A percentile compares a stretch with the other conserved stretches of the same genome.
Evolutionary conservation across 2,888 invertebrate genomes (phyloP).

Genomic region (Nymphalis urticae): DNA sequence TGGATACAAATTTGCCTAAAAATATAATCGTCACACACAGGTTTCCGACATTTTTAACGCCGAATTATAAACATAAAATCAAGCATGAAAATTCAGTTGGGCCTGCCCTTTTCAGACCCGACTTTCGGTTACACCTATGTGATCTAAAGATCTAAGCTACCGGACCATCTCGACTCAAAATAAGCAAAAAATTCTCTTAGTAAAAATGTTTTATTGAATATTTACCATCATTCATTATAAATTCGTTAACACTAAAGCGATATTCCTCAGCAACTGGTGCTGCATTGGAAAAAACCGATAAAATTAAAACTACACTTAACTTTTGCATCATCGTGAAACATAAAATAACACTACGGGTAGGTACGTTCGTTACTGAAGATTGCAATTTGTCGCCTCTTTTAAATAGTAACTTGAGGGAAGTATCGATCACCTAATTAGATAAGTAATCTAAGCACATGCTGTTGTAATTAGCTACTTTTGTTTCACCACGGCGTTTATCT

Average conservation of each 20-base stretch:
- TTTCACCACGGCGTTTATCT: conserved; percentile 33
- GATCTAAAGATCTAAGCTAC: too few species aligned
- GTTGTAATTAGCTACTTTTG: conserved; percentile 34
- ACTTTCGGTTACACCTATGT: too few species aligned
- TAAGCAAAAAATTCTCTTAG: too few species aligned
- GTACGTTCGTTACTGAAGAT: conserved; percentile 38
- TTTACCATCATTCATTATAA: conserved; percentile 14
- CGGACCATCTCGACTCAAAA: too few species aligned
- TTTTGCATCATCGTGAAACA: conserved; percentile 15
- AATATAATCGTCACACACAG: too few species aligned
- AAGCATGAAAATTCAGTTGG: too few species aligned
- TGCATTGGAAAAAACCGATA: conserved; percentile 30
- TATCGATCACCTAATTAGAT: conserved; percentile 69
- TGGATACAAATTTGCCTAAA: too few species aligned
- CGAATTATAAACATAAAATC: too few species aligned
- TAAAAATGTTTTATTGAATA: background rate
- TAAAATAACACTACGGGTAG: conserved; percentile 23
- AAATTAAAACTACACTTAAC: conserved; percentile 29
- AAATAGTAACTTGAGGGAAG: conserved; percentile 32
- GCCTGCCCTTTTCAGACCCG: too few species aligned
- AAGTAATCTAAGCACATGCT: conserved; percentile 54
- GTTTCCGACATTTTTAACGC: too few species aligned
- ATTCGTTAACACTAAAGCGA: conserved; percentile 10
- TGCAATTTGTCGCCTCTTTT: conserved; percentile 42
- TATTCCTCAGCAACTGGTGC: conserved; percentile 31